A percentile compares a stretch with the other conserved stretches of the same genome.
Evolutionary conservation across 2,888 invertebrate species (phyloP).

Genomic region (Agonopterix heracliana): DNA sequence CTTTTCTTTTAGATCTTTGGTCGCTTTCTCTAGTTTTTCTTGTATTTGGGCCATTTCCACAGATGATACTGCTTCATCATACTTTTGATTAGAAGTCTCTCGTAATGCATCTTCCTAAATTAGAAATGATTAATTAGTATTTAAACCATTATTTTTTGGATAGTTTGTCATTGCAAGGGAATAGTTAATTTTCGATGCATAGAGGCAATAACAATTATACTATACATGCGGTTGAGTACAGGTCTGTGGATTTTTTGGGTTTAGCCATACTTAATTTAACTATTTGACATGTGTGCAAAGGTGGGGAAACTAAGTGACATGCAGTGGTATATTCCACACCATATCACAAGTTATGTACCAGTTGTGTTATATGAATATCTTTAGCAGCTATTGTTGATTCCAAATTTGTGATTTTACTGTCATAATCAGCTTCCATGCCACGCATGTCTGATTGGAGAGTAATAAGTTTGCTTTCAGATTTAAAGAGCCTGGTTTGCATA

Average conservation of each 20-base stretch:
- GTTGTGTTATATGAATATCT: slow-evolving; percentile 77
- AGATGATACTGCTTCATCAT: slow-evolving; percentile 65
- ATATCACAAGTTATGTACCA: slow-evolving; percentile 56
- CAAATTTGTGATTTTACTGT: slow-evolving; percentile 76
- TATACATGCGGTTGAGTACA: too few relatives aligned
- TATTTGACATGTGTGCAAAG: too few relatives aligned
- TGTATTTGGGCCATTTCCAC: slow-evolving; percentile 69
- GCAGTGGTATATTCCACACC: slow-evolving; percentile 21
- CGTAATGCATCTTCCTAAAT: slow-evolving; percentile 59
- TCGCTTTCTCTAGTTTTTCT: slow-evolving; percentile 53
- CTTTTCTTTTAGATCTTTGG: slow-evolving; percentile 52
- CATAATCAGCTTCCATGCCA: slow-evolving; percentile 74
- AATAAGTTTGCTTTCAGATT: slow-evolving; percentile 64
- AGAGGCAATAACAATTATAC: too few relatives aligned
- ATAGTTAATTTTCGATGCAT: too few relatives aligned
- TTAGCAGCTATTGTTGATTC: slow-evolving; percentile 77
- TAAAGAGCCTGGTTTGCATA: slow-evolving; percentile 59
- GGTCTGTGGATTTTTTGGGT: too few relatives aligned
- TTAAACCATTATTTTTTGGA: too few relatives aligned
- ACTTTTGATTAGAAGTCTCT: slow-evolving; percentile 62
- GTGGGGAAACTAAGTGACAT: slow-evolving; percentile 11
- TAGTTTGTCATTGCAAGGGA: too few relatives aligned
- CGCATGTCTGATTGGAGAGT: slow-evolving; percentile 68
- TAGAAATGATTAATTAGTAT: too few relatives aligned
- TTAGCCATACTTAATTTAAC: too few relatives aligned